Evolutionary conservation across 2,888 invertebrate genomes (phyloP), one percentile per base, ranked within the genome.

Genomic region (Lithodes maja): DNA sequence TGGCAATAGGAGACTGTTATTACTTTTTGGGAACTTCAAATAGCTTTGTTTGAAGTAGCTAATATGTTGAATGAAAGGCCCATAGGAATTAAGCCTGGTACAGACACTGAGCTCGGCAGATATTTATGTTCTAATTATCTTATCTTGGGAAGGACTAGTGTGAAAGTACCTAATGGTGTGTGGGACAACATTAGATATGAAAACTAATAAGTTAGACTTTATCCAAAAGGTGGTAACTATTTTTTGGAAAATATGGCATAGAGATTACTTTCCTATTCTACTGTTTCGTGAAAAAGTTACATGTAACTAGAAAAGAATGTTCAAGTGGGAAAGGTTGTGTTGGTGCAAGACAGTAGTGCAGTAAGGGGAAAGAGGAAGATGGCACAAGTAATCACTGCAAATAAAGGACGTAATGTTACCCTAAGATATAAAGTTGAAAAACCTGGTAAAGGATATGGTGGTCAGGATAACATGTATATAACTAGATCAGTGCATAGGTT

Each of bases 41-140:
- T 33, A 33, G 33, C 33, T 33, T 33, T 33, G 0, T 33, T 33
- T 33, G 33, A 33, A 80, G 69, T 17, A 53, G 68, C 79, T 55
- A 33, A 86, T 80, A 7, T 53, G 80, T n/a, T 82, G 75, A 82
- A 82, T 86, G 82, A 86, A 54, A 74, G 81, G 17, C 86, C 82
- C 1, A 86, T 86, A 52, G 82, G 61, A 33, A 52, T 77, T 15
- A 82, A 82, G 61, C 82, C 77, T 61, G 82, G 81, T 5, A 61
- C 52, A 12, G 82, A 74, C 80, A 1, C 75, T 49, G 71, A 85
- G 17, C n/a, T 71, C 9, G 85, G 69, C 12, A 53, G 2, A 2
- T 85, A 78, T 50, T 50, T 86, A 12, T 86, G 86, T 50, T 82
- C 77, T 0, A 82, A 82, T 77, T 81, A 86, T 50, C 61, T 86